Evolutionary conservation across 2,888 invertebrate species (phyloP), one percentile per base, ranked within the genome.

Genomic region (Pilophorus perplexus): DNA sequence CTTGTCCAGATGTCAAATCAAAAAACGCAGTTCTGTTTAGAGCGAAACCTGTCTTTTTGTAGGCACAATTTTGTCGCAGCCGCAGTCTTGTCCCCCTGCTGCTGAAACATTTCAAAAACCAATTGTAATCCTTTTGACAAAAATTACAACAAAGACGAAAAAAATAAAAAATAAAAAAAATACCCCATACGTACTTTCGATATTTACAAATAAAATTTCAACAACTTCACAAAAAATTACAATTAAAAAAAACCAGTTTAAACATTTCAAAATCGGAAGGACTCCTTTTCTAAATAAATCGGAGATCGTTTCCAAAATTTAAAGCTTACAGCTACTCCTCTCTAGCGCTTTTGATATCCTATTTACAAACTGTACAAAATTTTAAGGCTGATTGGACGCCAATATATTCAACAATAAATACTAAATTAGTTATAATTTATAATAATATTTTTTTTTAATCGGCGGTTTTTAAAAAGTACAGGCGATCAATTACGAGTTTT

Each of bases 1-100:
- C n/a, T n/a, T n/a, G n/a, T n/a, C n/a, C n/a, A n/a, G 12, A 25
- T 18, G 18, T 25, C 59, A 59, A 48, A n/a, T 52, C 52, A 64
- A 52, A 64, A 64, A 18, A 64, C 54, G 64, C 64, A 64, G 64
- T 64, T 64, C 40, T 64, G 64, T 54, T 64, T 64, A 52, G 44
- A 28, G 37, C 20, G 23, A 33, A 46, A 66, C 66, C 67, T 59
- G 44, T 67, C 67, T 52, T 69, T 69, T 69, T 69, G 69, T 67
- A 69, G 69, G 69, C 69, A 67, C 64, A 69, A 60, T 67, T 69
- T 69, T 52, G 52, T 52, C 52, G 67, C 67, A 65, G 57, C 67
- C 16, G 57, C 60, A 42, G 54, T 67, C 54, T 65, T 64, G 59
- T 69, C 69, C 40, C 67, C 44, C 54, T 69, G 62, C 62, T 62